Evolutionary conservation across 2,888 invertebrate species (phyloP).

Genomic region (Pristionchus arcanus): DNA sequence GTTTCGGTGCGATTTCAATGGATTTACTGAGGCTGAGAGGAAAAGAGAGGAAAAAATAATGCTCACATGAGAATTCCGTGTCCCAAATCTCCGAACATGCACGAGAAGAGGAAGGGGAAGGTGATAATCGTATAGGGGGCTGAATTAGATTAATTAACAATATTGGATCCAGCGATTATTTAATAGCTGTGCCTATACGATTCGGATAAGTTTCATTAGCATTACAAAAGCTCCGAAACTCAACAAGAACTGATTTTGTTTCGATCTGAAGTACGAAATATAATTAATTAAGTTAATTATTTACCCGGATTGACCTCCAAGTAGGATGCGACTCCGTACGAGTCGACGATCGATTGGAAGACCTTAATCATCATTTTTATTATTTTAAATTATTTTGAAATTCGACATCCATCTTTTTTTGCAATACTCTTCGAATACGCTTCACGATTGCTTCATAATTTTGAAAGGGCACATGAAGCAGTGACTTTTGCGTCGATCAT

Average conservation of each 20-base stretch:
- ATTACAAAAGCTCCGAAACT: not conserved
- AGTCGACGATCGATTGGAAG: slow-evolving; percentile 89
- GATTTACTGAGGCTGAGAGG: too few relatives aligned
- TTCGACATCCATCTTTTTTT: too few relatives aligned
- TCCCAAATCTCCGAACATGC: slow-evolving; percentile 97
- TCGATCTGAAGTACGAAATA: not conserved
- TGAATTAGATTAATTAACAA: too few relatives aligned
- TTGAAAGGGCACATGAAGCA: too few relatives aligned
- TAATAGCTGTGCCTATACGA: too few relatives aligned
- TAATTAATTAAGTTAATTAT: not conserved
- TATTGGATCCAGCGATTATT: too few relatives aligned
- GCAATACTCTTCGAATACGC: too few relatives aligned
- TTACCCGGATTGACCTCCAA: slow-evolving; percentile 95
- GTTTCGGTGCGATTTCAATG: too few relatives aligned
- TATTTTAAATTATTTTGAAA: not conserved
- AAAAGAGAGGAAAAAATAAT: too few relatives aligned
- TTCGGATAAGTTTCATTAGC: not conserved
- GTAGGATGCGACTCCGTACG: slow-evolving; percentile 96
- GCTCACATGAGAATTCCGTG: slow-evolving; percentile 93
- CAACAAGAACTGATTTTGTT: not conserved
- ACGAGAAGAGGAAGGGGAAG: slow-evolving; percentile 96
- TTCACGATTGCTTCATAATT: too few relatives aligned
- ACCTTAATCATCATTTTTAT: too few relatives aligned
- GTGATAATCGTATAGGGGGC: slow-evolving; percentile 97
- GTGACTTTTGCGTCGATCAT: too few relatives aligned